phyloP scores from a whole-genome alignment of 2,888 invertebrate genomes.

The Philonicus albiceps region DNA sequence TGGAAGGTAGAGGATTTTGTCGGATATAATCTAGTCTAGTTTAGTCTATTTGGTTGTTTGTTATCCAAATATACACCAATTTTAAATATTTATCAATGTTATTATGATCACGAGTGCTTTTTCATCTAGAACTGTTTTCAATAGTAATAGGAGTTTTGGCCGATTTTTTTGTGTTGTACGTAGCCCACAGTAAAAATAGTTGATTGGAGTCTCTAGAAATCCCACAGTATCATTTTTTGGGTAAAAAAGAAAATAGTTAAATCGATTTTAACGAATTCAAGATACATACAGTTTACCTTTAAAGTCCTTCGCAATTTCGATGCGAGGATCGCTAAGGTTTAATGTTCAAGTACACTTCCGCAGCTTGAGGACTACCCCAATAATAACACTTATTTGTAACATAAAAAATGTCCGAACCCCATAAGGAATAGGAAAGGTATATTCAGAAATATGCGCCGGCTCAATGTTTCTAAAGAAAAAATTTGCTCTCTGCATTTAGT shows the following conservation, averaged over 20 bases:
- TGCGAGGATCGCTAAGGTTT: neutral
- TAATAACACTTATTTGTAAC: neutral
- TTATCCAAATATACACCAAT: no score
- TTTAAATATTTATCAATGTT: no score
- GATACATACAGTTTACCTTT: neutral
- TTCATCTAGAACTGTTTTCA: no score
- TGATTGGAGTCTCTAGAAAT: no score
- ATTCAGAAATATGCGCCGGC: neutral
- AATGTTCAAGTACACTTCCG: neutral
- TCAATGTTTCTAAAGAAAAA: neutral
- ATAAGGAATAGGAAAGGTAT: neutral
- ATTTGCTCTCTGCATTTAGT: neutral
- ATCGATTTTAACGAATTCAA: neutral
- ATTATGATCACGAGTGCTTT: no score
- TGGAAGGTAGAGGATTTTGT: no score
- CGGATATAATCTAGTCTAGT: no score
- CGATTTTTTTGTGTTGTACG: no score
- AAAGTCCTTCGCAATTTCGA: neutral
- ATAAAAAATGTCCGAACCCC: neutral
- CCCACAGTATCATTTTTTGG: no score
- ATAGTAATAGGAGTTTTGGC: no score
- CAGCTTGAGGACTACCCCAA: slow-evolving; percentile 2
- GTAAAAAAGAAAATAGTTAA: neutral
- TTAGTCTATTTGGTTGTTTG: no score
- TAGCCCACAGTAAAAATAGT: no score